These are phyloP conservation scores for Pseudochirops cupreus DNA, from an alignment of 2,797 vertebrate genomes.

Conservation along the genomic window DNA sequence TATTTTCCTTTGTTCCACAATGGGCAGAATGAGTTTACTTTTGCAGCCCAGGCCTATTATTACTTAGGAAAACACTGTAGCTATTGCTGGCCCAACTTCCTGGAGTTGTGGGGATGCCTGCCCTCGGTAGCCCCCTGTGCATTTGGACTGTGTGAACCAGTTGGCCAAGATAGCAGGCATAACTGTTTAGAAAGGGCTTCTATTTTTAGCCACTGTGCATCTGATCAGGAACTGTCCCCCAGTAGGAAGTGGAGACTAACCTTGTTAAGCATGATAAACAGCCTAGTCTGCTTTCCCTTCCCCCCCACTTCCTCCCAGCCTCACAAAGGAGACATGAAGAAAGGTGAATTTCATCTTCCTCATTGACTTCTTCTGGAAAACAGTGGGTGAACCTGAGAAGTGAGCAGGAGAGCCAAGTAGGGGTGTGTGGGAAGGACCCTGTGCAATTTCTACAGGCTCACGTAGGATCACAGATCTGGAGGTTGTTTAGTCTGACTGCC, in stretches of 20 bases:
- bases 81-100: neutral
- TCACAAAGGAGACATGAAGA: neutral
- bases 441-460: neutral
- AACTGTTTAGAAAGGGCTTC: conserved; percentile 35
- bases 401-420: neutral
- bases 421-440: neutral
- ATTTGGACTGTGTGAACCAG: neutral
- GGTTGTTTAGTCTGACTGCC: neutral
- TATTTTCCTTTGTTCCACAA: neutral
- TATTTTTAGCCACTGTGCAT: conserved; percentile 54
- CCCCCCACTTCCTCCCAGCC: neutral
- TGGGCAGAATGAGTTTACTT: neutral
- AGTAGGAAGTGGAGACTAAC: conserved; percentile 5
- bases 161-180: conserved; percentile 36
- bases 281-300: neutral
- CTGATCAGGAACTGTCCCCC: conserved; percentile 38
- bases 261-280: conserved; percentile 38
- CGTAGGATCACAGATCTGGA: neutral
- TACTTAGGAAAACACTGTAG: neutral
- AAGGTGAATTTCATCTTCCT: neutral
- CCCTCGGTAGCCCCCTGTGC: neutral
- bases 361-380: neutral
- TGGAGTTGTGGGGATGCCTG: neutral
- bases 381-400: neutral
- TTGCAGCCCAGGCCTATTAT: neutral